Evolutionary conservation across 2,113 vertebrate genomes (phyloP).

Genomic region (Hiodon alosoides): DNA sequence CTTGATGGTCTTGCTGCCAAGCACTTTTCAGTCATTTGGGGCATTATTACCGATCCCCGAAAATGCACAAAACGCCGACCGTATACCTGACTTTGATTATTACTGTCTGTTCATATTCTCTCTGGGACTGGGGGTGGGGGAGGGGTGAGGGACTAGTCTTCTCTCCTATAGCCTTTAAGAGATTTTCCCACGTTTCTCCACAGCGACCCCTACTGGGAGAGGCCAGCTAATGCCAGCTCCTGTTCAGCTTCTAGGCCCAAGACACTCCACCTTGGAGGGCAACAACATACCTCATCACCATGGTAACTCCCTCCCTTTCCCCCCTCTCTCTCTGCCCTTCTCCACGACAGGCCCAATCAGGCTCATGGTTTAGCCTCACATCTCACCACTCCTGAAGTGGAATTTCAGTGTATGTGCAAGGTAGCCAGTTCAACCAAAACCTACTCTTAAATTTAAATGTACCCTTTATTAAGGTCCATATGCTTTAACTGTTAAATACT

Average conservation of each 20-base stretch:
- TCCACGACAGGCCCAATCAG: slow-evolving; percentile 7
- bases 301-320: slow-evolving; percentile 50
- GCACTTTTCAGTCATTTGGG: slow-evolving; percentile 6
- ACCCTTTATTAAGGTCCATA: background rate
- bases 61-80: background rate
- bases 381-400: background rate
- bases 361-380: background rate
- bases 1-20: slow-evolving; percentile 3
- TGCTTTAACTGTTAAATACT: slow-evolving; percentile 5
- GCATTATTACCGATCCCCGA: slow-evolving; percentile 6
- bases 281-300: slow-evolving; percentile 56
- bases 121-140: slow-evolving; percentile 6
- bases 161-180: slow-evolving; percentile 41
- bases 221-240: slow-evolving; percentile 53
- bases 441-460: background rate
- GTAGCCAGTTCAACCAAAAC: slow-evolving; percentile 4
- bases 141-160: slow-evolving; percentile 10
- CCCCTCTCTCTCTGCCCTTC: slow-evolving; percentile 17
- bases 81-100: slow-evolving; percentile 16
- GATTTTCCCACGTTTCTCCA: slow-evolving; percentile 50
- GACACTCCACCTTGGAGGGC: slow-evolving; percentile 56
- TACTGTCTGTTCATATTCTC: slow-evolving; percentile 15
- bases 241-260: slow-evolving; percentile 54
- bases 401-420: slow-evolving; percentile 7
- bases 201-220: slow-evolving; percentile 56